Evolutionary conservation across 2,113 vertebrate species (phyloP), one percentile per base, ranked within the genome.

Genomic region (Plotosus lineatus): DNA sequence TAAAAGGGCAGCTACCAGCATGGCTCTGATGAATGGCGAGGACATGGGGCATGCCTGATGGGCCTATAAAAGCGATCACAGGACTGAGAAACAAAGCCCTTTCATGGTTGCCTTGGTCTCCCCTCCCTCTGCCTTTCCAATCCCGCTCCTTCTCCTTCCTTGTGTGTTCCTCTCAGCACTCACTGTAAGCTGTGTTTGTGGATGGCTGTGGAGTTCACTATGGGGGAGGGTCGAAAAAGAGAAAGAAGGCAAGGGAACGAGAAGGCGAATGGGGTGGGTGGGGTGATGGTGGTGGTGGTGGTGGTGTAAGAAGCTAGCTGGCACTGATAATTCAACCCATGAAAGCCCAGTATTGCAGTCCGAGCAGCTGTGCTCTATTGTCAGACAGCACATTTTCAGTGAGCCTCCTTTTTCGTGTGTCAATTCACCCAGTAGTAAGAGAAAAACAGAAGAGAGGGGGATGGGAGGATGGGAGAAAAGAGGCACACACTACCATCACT

Each of bases 341-440:
- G 78, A 86, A 85, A 85, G 83, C 58, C 80, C 66, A 4, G 80
- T 72, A n/a, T 56, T 66, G 75, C 83, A 58, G 75, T 77, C 73
- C 82, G 77, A 86, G 85, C 87, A 88, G 87, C 87, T 87, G 84
- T 84, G 84, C 78, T 84, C 77, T 73, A 83, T 85, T 87, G 85
- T 88, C 84, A 84, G 79, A 75, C 80, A 65, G 82, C 56, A 83
- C 55, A 48, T 86, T 86, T 88, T 82, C 84, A 85, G 46, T 75
- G 56, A 38, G 75, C 75, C 82, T 85, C 55, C 60, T n/a, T 76
- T 78, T 83, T 80, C 75, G 38, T 71, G 73, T 85, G 69, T 80
- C 77, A 28, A 55, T 83, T 79, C 46, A 21, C 58, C 58, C 77
- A 82, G 75, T 83, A 86, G 71, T 58, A 78, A 79, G 80, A 81